Conservation (phyloP, 1,140 invertebrate species). For the Calliopsis andreniformis region DNA sequence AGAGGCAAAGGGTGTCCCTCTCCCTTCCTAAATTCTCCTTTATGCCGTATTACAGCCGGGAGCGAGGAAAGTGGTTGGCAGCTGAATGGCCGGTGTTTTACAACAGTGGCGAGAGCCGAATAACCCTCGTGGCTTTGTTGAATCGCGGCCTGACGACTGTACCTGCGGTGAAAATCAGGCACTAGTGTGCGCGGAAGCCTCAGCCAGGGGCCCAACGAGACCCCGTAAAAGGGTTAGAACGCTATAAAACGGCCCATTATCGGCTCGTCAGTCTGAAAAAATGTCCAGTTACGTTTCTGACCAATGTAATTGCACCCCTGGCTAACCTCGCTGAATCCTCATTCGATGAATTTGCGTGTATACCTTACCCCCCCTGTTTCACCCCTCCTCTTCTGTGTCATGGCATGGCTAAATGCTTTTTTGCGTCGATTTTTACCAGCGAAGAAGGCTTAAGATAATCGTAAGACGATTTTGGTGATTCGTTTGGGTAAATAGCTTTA, state of each 20-base stretch:
- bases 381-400: no score
- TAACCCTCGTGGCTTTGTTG: conserved; percentile 65
- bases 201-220: neutral
- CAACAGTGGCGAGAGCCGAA: conserved; percentile 70
- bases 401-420: neutral
- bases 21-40: conserved; percentile 34
- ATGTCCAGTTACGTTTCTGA: conserved; percentile 6
- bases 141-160: conserved; percentile 44
- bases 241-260: conserved; percentile 58
- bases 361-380: no score
- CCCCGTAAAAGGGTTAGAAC: conserved; percentile 60
- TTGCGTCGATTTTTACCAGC: neutral
- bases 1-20: conserved; percentile 35
- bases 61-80: conserved; percentile 68
- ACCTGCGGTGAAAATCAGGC: conserved; percentile 59
- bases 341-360: neutral
- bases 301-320: neutral
- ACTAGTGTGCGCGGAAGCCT: conserved; percentile 21
- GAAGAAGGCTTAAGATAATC: no score
- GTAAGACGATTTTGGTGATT: no score
- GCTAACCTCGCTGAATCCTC: neutral
- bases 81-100: conserved; percentile 75
- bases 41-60: conserved; percentile 64
- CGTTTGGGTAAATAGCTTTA: no score
- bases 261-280: neutral